Evolutionary conservation across 2,797 vertebrate genomes (phyloP).

Genomic region (Anguilla pacifica): DNA sequence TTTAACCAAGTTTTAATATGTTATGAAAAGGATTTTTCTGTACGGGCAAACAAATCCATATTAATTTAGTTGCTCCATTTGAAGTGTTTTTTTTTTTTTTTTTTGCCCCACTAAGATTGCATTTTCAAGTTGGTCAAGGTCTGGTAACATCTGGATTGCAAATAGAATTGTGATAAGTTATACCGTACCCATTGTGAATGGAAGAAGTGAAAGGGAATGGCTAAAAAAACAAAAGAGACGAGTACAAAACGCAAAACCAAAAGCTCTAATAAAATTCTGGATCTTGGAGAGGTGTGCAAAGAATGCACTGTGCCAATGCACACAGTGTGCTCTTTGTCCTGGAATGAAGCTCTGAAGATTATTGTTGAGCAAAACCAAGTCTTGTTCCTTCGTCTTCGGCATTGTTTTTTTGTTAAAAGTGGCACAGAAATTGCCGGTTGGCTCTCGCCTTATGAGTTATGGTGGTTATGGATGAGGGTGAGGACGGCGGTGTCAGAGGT

Average conservation of each 20-base stretch:
- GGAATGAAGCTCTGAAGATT: conserved; percentile 1
- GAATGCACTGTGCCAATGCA: conserved; percentile 10
- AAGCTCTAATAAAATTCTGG: background rate
- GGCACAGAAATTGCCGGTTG: background rate
- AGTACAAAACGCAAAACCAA: background rate
- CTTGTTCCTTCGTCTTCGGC: background rate
- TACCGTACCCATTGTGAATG: background rate
- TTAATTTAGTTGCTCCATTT: conserved; percentile 54
- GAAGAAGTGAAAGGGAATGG: background rate
- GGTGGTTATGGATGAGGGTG: background rate
- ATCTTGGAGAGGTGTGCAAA: conserved; percentile 18
- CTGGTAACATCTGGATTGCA: conserved; percentile 31
- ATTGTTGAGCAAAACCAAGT: conserved; percentile 13
- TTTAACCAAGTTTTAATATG: conserved; percentile 66
- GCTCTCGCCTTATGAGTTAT: background rate
- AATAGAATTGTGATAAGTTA: conserved; percentile 17
- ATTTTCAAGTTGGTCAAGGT: conserved; percentile 49
- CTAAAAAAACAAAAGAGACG: background rate
- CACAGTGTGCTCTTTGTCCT: conserved; percentile 23
- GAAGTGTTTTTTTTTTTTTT: background rate
- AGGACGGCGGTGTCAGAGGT: conserved; percentile 8
- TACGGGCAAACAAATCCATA: conserved; percentile 65
- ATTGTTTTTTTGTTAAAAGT: background rate
- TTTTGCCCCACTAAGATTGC: conserved; percentile 26
- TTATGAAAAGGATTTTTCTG: conserved; percentile 42